Conservation (phyloP, 2,797 vertebrate genomes). For the Mustela erminea region DNA sequence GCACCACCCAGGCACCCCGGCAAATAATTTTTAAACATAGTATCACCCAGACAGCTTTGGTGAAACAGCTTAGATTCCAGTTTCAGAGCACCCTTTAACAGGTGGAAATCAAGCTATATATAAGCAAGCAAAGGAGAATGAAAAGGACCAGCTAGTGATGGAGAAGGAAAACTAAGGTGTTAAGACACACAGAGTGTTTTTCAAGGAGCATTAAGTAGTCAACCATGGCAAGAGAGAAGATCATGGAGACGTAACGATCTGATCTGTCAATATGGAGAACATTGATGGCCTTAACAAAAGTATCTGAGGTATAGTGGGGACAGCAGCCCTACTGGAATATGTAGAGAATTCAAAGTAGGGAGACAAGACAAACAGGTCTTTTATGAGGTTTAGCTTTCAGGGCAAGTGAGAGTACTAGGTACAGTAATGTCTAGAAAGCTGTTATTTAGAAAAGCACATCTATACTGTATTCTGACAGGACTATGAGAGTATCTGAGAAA, state of each 20-base stretch:
- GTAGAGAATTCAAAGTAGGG: not conserved
- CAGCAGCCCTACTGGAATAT: not conserved
- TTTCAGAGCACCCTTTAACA: not conserved
- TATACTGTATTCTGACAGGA: not conserved
- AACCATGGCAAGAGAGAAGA: not conserved
- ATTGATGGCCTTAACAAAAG: not conserved
- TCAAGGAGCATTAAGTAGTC: not conserved
- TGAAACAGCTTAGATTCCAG: not conserved
- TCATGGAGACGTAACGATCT: not conserved
- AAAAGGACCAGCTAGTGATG: not conserved
- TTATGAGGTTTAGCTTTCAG: not conserved
- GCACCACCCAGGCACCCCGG: not conserved
- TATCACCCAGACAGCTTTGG: not conserved
- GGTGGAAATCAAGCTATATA: not conserved
- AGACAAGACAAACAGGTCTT: conserved; percentile 12
- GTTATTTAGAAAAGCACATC: not conserved
- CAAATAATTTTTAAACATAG: not conserved
- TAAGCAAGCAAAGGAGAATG: not conserved
- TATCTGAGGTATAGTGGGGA: not conserved
- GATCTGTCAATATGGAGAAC: not conserved
- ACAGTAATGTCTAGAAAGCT: not conserved
- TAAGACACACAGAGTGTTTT: not conserved
- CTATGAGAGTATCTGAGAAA: not conserved
- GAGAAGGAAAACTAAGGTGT: not conserved
- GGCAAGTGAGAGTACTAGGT: not conserved